Base-by-base conservation (phyloP, 2,113 vertebrate species). In the Anseranas semipalmata region DNA sequence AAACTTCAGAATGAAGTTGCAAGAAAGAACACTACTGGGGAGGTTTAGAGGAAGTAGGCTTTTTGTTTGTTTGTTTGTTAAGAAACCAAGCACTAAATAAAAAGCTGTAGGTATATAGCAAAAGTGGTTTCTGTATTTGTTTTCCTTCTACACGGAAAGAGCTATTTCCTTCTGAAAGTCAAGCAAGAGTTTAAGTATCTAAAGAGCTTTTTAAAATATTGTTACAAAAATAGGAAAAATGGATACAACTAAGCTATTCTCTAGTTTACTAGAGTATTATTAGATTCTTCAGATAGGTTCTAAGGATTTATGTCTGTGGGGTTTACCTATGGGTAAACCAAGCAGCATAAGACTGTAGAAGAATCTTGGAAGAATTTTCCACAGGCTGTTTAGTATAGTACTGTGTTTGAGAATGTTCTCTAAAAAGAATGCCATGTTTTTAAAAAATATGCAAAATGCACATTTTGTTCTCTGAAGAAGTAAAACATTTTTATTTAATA, bases 151-250 rank as follows among this genome's bases (percentile, higher is more conserved):
- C 25, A 35, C 37, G 20, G 48, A 60, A 56, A 77, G 8, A 56
- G 10, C 1, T 39, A 15, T 43, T 70, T 77, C 3, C 2, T 45
- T 66, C 59, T 52, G 50, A 63, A 80, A 59, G 10, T 58, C 13
- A 50, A 79, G 7, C 2, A 62, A 67, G 21, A 7, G 7, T 52
- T 48, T 35, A 56, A 88, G 8, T 32, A 50, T 28, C 6, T 70
- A 28, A 71, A 0, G 0, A 75, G 3, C 0, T 17, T 56, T 7
- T 15, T 12, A 66, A 56, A 66, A 5, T 2, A 5, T 7, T 53
- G 3, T 7, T 35, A 16, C 12, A 65, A 65, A 71, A 60, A 39
- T n/a, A 52, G 59, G 19, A 85, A 10, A 45, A 94, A 66, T 39
- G 56, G 10, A 15, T 58, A 30, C 4, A 81, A 52, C 15, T 16